Base-by-base conservation (phyloP, 2,888 invertebrate genomes). In the Diarsia brunnea region DNA sequence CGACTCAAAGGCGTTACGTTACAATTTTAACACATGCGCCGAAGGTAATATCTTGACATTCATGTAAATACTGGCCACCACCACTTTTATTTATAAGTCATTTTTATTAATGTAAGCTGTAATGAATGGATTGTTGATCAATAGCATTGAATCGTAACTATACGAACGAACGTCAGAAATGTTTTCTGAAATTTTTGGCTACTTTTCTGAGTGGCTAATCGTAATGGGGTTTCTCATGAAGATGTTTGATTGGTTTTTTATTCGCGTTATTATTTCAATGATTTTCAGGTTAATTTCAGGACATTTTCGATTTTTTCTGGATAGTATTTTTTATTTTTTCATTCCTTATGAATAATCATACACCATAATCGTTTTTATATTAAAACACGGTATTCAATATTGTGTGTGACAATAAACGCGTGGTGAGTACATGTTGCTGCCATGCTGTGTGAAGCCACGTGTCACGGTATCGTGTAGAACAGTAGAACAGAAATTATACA, bases 401-500 rank as follows among this genome's bases (percentile, higher is more conserved):
- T 31, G 24, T 31, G 61, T 31, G 49, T 68, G 53, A 68, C 49
- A 77, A 64, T 53, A 53, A 69, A 65, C 27, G 27, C 24, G 11
- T 51, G 47, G 74, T 68, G 19, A 60, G 61, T 69, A 66, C 75
- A 45, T 61, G 53, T 67, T 64, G 11, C 61, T 67, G 31, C 58
- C 79, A 70, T 45, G 64, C 53, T 73, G 75, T 55, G 27, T 53
- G 31, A 66, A 53, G 78, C 86, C 86, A 84, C 76, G 76, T 83
- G 81, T 65, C 60, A 63, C 45, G n/a, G 67, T 80, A 69, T 51
- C 60, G 71, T 77, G 71, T 63, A 72, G 49, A 72, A 72, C 73
- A 75, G 76, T 79, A 73, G 61, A 69, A 69, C 72, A 78, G 65
- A 80, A 77, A 81, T 66, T 73, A 82, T 69, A 75, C 68, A 77